These are phyloP conservation scores for Chascanopsetta lugubris DNA, from an alignment of 2,113 vertebrate species.

Conservation along the genomic window DNA sequence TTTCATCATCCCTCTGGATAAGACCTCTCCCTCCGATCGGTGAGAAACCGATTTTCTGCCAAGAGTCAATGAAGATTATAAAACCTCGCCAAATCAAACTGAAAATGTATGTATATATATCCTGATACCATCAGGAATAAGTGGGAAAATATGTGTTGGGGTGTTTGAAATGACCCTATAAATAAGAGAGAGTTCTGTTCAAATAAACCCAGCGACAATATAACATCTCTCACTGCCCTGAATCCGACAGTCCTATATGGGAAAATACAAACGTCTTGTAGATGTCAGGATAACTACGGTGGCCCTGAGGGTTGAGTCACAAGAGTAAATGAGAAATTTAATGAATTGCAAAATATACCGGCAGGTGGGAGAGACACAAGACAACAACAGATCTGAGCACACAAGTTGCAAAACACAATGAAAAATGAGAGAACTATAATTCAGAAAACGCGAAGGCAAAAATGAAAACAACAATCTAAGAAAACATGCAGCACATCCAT, in stretches of 20 bases:
- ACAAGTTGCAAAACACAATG: too few relatives aligned
- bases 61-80: constrained; percentile 6
- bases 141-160: constrained; percentile 36
- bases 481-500: too few relatives aligned
- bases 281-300: constrained; percentile 8
- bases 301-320: too few relatives aligned
- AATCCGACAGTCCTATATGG: constrained; percentile 28
- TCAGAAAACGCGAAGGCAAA: too few relatives aligned
- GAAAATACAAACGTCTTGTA: constrained; percentile 14
- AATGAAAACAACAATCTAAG: too few relatives aligned
- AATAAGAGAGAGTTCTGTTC: constrained; percentile 27
- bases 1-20: constrained; percentile 5
- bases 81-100: constrained; percentile 19
- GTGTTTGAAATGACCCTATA: constrained; percentile 31
- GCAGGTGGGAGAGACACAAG: too few relatives aligned
- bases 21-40: not conserved
- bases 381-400: too few relatives aligned
- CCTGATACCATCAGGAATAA: constrained; percentile 3
- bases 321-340: too few relatives aligned
- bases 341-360: too few relatives aligned
- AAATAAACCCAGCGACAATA: constrained; percentile 33
- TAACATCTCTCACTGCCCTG: constrained; percentile 12
- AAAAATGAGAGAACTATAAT: too few relatives aligned
- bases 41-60: constrained; percentile 1
- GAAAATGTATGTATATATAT: not conserved